These are phyloP conservation scores for Gari tellinella DNA, from an alignment of 2,888 invertebrate genomes.

Conservation along the genomic window DNA sequence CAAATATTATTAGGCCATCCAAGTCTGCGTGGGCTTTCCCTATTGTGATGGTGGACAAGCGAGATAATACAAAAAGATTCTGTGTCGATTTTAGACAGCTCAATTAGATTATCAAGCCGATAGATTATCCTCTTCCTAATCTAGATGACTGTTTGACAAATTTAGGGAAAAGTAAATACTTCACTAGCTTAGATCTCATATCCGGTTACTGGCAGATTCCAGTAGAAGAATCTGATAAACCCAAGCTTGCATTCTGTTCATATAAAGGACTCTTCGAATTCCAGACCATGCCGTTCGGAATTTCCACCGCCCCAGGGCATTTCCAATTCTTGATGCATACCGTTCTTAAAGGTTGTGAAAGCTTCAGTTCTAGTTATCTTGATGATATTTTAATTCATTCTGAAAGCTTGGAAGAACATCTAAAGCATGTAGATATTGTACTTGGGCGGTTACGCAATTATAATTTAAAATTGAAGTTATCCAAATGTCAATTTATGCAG, in stretches of 20 bases:
- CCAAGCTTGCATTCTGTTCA: conserved; percentile 45
- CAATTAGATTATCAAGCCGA: conserved; percentile 37
- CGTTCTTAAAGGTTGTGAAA: conserved; percentile 35
- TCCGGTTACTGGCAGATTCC: conserved; percentile 48
- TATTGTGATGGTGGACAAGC: conserved; percentile 37
- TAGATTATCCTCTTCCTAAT: conserved; percentile 36
- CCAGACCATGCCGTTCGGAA: conserved; percentile 41
- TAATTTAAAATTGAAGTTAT: conserved; percentile 28
- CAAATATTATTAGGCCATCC: conserved; percentile 37
- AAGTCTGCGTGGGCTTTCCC: conserved; percentile 43
- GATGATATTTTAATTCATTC: conserved; percentile 52
- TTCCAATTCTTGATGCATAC: conserved; percentile 38
- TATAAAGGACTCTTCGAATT: conserved; percentile 45
- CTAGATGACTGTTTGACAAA: conserved; percentile 42
- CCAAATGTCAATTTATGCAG: conserved; percentile 30
- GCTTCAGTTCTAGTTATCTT: conserved; percentile 41
- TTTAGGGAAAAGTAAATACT: conserved; percentile 44
- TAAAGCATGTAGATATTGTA: conserved; percentile 31
- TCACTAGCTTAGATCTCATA: conserved; percentile 41
- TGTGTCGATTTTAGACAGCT: conserved; percentile 34
- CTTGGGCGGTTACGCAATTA: conserved; percentile 13
- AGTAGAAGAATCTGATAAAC: conserved; percentile 29
- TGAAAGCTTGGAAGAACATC: conserved; percentile 40
- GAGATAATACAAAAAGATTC: conserved; percentile 36
- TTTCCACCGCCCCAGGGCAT: conserved; percentile 38